Evolutionary conservation across 2,888 invertebrate species (phyloP).

Genomic region (Tenodera sinensis): DNA sequence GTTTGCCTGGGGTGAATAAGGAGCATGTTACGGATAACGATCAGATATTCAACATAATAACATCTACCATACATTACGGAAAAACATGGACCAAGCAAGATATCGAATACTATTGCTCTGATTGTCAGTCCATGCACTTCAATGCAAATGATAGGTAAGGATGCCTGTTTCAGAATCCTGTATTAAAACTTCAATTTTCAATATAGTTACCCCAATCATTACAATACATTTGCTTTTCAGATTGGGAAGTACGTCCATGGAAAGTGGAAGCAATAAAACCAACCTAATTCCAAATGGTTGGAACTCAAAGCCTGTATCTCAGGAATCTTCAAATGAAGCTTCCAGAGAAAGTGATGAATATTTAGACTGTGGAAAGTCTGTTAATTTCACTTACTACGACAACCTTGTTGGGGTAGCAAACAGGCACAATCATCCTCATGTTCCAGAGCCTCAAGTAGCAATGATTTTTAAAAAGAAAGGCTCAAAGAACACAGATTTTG

Average conservation of each 20-base stretch:
- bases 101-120: slow-evolving; percentile 60
- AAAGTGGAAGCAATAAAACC: slow-evolving; percentile 19
- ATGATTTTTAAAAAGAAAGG: slow-evolving; percentile 68
- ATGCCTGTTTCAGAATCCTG: neutral
- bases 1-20: slow-evolving; percentile 38
- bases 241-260: neutral
- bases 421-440: slow-evolving; percentile 74
- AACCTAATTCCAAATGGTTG: slow-evolving; percentile 16
- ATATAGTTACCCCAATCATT: no score
- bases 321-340: slow-evolving; percentile 18
- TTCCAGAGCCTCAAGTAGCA: slow-evolving; percentile 80
- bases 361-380: slow-evolving; percentile 79
- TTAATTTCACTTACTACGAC: slow-evolving; percentile 86
- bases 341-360: slow-evolving; percentile 34
- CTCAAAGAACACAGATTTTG: slow-evolving; percentile 60
- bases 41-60: slow-evolving; percentile 70
- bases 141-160: slow-evolving; percentile 18
- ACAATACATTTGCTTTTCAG: neutral
- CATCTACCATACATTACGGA: slow-evolving; percentile 65
- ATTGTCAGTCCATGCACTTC: slow-evolving; percentile 47
- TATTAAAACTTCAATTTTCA: no score
- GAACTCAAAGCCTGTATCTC: slow-evolving; percentile 7
- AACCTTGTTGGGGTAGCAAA: slow-evolving; percentile 82
- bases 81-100: slow-evolving; percentile 65
- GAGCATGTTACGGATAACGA: slow-evolving; percentile 55